Evolutionary conservation across 35 echinoderm and acorn worm genomes (phyloP).

Genomic region (Eucidaris tribuloides): DNA sequence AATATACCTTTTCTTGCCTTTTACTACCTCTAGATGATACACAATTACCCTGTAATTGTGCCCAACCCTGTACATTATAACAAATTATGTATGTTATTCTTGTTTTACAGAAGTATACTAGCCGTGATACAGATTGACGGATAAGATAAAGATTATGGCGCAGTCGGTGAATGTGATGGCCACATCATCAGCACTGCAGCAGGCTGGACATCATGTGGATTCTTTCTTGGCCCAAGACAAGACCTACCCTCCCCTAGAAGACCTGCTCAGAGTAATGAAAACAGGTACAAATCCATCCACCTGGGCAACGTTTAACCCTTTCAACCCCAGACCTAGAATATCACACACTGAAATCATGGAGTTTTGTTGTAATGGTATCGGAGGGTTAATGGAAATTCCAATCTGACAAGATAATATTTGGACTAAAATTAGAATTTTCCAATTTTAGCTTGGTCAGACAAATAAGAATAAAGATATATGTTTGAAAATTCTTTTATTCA

Average conservation of each 20-base stretch:
- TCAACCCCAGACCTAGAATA: background rate
- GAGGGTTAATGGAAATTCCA: background rate
- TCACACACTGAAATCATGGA: no score
- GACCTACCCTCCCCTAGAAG: slow-evolving; percentile 52
- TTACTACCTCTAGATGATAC: no score
- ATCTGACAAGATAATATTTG: background rate
- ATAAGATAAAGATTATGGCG: no score
- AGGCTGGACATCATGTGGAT: slow-evolving; percentile 68
- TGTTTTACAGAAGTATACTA: no score
- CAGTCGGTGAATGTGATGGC: slow-evolving; percentile 11
- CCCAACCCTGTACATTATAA: no score
- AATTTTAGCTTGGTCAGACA: no score
- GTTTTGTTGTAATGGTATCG: no score
- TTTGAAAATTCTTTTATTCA: no score
- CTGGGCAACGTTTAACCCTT: background rate
- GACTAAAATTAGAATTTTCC: background rate
- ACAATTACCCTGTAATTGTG: no score
- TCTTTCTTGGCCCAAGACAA: slow-evolving; percentile 46
- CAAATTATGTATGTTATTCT: no score
- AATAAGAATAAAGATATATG: background rate
- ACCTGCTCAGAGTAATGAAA: slow-evolving; percentile 48
- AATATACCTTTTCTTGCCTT: no score
- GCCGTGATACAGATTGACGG: no score
- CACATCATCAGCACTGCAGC: slow-evolving; percentile 20
- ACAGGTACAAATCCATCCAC: slow-evolving; percentile 30